Conservation (phyloP, 2,888 invertebrate genomes). For the Allygus modestus region DNA sequence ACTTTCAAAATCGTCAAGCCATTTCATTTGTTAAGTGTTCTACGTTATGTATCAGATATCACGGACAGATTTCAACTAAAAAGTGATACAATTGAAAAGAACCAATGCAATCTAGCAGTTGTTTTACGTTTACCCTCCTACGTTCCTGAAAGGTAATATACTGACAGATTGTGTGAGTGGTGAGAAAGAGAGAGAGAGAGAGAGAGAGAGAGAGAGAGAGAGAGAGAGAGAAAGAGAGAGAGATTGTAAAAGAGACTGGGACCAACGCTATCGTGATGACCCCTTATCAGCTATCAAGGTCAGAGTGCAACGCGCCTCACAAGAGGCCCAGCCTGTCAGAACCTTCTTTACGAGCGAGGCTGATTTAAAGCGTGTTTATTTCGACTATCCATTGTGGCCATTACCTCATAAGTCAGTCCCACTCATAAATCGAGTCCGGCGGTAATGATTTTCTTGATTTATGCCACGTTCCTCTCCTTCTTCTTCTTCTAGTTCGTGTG, state of each 20-base stretch:
- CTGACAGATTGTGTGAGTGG: too few relatives aligned
- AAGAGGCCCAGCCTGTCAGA: background rate
- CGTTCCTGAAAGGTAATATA: too few relatives aligned
- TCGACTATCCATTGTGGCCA: constrained; percentile 46
- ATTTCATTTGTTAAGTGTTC: background rate
- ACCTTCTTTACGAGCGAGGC: constrained; percentile 40
- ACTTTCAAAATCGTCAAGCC: too few relatives aligned
- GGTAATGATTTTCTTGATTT: constrained; percentile 49
- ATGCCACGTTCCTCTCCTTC: constrained; percentile 26
- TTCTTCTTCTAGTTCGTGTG: background rate
- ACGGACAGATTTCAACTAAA: too few relatives aligned
- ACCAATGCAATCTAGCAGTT: too few relatives aligned
- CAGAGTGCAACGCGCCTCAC: background rate
- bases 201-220: too few relatives aligned
- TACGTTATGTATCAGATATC: too few relatives aligned
- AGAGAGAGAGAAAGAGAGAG: too few relatives aligned
- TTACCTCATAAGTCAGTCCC: constrained; percentile 7
- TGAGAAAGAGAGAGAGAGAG: too few relatives aligned
- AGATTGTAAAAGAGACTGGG: too few relatives aligned
- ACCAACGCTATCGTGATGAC: background rate
- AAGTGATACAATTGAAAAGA: too few relatives aligned
- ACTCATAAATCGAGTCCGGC: background rate
- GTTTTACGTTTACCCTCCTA: too few relatives aligned
- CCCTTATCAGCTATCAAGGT: constrained; percentile 19
- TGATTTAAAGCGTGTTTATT: constrained; percentile 51